Percentiles rank a stretch among this genome's conserved stretches.
Conservation (phyloP, 2,113 vertebrate genomes). For the Dermatemys mawii region DNA sequence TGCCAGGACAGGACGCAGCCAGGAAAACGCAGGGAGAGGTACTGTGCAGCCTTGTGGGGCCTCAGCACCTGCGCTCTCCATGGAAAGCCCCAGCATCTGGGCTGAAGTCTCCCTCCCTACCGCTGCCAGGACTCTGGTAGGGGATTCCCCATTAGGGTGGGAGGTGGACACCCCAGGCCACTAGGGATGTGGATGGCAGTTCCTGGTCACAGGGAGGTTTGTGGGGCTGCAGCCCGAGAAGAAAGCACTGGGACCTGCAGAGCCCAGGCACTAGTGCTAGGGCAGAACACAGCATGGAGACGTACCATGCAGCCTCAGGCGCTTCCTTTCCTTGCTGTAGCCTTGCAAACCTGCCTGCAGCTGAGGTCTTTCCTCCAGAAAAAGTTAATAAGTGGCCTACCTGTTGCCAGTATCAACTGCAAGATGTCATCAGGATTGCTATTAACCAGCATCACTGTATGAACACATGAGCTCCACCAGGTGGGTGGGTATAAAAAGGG, state of each 20-base stretch:
- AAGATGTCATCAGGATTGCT: not conserved
- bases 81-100: not conserved
- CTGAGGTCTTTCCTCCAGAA: not conserved
- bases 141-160: too few species aligned
- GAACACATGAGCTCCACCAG: not conserved
- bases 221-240: not conserved
- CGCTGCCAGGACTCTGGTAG: not conserved
- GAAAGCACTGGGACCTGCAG: not conserved
- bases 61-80: not conserved
- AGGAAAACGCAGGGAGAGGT: not conserved
- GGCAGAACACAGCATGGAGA: not conserved
- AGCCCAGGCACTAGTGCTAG: not conserved
- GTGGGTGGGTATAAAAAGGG: not conserved
- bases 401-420: not conserved
- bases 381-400: not conserved
- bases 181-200: not conserved
- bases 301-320: not conserved
- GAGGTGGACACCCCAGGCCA: too few species aligned
- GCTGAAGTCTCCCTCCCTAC: not conserved
- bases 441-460: not conserved
- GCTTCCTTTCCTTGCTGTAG: not conserved
- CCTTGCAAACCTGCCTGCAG: not conserved
- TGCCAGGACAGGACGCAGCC: not conserved
- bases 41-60: too few species aligned
- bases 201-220: not conserved